A percentile compares a stretch with the other conserved stretches of the same genome.
Conservation (phyloP, 2,113 vertebrate genomes). For the Ursus arctos region DNA sequence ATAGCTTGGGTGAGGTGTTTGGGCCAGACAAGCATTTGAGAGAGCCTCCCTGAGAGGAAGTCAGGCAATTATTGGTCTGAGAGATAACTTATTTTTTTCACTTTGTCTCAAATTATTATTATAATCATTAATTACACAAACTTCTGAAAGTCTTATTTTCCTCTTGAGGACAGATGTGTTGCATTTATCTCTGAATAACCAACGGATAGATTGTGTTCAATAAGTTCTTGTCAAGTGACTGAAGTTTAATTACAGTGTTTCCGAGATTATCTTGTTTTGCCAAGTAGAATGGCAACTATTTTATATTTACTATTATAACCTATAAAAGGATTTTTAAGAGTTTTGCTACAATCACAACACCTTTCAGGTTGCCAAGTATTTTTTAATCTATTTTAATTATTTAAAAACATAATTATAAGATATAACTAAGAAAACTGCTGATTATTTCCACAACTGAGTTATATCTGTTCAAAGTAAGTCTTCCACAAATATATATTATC, state of each 20-base stretch:
- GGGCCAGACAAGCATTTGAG: not conserved
- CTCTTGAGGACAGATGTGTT: not conserved
- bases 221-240: not conserved
- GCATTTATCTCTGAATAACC: not conserved
- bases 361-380: slow-evolving; percentile 10
- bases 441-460: slow-evolving; percentile 51
- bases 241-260: not conserved
- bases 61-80: not conserved
- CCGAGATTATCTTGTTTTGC: slow-evolving; percentile 24
- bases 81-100: slow-evolving; percentile 23
- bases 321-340: slow-evolving; percentile 24
- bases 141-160: slow-evolving; percentile 37
- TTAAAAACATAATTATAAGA: not conserved
- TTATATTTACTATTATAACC: not conserved
- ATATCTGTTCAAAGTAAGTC: not conserved
- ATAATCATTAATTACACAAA: not conserved
- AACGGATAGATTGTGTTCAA: not conserved
- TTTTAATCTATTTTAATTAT: not conserved
- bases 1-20: not conserved
- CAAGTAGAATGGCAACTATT: not conserved
- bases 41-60: not conserved
- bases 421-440: slow-evolving; percentile 5
- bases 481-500: slow-evolving; percentile 18
- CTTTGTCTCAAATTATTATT: slow-evolving; percentile 43
- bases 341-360: not conserved